Evolutionary conservation across 2,797 vertebrate genomes (phyloP).

Genomic region (Myoxocephalus aenaeus): DNA sequence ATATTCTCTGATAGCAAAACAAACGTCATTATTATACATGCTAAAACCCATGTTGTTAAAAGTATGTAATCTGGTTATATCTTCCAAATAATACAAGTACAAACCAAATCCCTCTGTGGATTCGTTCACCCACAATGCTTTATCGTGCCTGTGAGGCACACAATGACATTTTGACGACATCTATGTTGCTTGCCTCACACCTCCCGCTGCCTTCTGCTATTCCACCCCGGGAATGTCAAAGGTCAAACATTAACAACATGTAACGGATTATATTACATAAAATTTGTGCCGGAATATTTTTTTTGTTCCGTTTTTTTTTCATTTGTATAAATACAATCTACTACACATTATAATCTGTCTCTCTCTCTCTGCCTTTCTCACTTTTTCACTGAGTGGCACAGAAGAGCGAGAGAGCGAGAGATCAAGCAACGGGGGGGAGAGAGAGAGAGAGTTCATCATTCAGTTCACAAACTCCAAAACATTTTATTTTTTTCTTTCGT

Average conservation of each 20-base stretch:
- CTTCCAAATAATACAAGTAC: slow-evolving; percentile 76
- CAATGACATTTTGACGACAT: slow-evolving; percentile 71
- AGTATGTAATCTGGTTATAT: slow-evolving; percentile 70
- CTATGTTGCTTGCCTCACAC: slow-evolving; percentile 60
- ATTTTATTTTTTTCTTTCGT: slow-evolving; percentile 83
- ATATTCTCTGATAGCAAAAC: slow-evolving; percentile 70
- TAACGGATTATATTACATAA: slow-evolving; percentile 81
- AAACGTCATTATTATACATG: slow-evolving; percentile 70
- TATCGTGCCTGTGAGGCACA: slow-evolving; percentile 72
- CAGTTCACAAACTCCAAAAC: slow-evolving; percentile 86
- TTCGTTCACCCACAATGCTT: slow-evolving; percentile 71
- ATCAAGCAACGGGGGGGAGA: slow-evolving; percentile 32
- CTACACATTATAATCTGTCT: slow-evolving; percentile 60
- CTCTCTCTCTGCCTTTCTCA: slow-evolving; percentile 47
- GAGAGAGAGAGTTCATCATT: slow-evolving; percentile 78
- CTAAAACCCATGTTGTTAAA: slow-evolving; percentile 65
- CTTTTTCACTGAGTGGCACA: slow-evolving; percentile 52
- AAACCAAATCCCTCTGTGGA: slow-evolving; percentile 73
- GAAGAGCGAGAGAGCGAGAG: slow-evolving; percentile 40
- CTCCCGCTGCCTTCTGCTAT: slow-evolving; percentile 51
- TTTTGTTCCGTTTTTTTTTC: slow-evolving; percentile 54
- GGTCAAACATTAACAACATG: slow-evolving; percentile 79
- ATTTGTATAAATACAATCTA: slow-evolving; percentile 70
- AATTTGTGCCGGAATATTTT: slow-evolving; percentile 74
- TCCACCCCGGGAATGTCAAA: slow-evolving; percentile 76